A percentile compares a stretch with the other conserved stretches of the same genome.
phyloP scores from a whole-genome alignment of 2,888 invertebrate species.

The Dastarcus helophoroides region DNA sequence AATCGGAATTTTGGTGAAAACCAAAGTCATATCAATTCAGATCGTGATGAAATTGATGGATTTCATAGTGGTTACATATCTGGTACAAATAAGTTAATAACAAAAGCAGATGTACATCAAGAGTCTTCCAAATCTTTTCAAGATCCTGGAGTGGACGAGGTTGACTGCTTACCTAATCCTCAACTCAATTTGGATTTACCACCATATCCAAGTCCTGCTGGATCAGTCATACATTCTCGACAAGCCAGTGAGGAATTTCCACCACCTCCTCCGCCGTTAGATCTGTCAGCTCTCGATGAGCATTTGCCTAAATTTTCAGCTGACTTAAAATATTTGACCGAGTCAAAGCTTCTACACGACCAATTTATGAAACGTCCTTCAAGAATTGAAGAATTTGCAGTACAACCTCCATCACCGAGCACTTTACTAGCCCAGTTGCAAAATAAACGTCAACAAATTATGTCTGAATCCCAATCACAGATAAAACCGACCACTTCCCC shows the following conservation, averaged over 20 bases:
- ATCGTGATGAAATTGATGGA: slow-evolving; percentile 7
- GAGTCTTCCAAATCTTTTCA: slow-evolving; percentile 56
- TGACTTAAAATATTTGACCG: too few relatives aligned
- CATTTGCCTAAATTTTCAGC: too few relatives aligned
- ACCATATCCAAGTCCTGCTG: slow-evolving; percentile 70
- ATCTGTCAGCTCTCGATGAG: slow-evolving; percentile 53
- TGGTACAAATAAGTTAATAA: slow-evolving; percentile 44
- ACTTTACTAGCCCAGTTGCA: slow-evolving; percentile 51
- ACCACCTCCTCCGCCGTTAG: slow-evolving; percentile 73
- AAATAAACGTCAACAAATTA: slow-evolving; percentile 50
- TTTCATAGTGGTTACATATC: slow-evolving; percentile 5
- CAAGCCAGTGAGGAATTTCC: slow-evolving; percentile 85
- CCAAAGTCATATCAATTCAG: slow-evolving; percentile 1
- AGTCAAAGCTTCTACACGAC: slow-evolving; percentile 17
- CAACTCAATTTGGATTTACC: slow-evolving; percentile 49
- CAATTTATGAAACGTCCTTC: too few relatives aligned
- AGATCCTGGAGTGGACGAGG: slow-evolving; percentile 51
- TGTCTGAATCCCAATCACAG: slow-evolving; percentile 34
- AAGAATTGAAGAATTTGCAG: too few relatives aligned
- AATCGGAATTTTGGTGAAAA: too few relatives aligned
- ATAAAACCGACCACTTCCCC: slow-evolving; percentile 34
- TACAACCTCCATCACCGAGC: slow-evolving; percentile 18
- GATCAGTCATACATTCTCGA: slow-evolving; percentile 67
- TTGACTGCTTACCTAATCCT: slow-evolving; percentile 48
- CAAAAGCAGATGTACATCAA: slow-evolving; percentile 75